Evolutionary conservation across 2,888 invertebrate genomes (phyloP), one percentile per base, ranked within the genome.

Genomic region (Bugulina stolonifera): DNA sequence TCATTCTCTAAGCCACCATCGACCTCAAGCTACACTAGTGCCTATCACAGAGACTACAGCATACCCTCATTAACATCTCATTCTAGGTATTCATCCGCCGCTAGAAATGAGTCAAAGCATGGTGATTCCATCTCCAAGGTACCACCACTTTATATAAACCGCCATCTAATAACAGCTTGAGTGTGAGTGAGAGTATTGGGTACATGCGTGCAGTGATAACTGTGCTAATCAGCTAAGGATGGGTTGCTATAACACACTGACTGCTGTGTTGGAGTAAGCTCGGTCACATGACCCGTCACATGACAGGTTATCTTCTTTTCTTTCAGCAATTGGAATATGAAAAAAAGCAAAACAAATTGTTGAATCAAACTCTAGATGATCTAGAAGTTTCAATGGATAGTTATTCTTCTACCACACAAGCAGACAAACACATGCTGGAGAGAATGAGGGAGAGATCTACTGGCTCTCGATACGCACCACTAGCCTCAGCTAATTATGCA

Each of bases 341-440:
- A 32, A 64, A 10, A 27, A 27, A 64, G 32, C 64, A 64, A 32
- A 64, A 27, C 5, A 32, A 34, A 14, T 5, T 64, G 5, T 64
- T 64, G 27, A 64, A 64, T 32, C 27, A 32, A 14, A 64, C 64
- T 34, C 27, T 64, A n/a, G 64, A 64, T 32, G 32, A 64, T 32
- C 32, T 64, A 29, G 64, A 64, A 64, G 5, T 64, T 10, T 64
- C 64, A 10, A 64, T 64, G 64, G 64, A 64, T 32, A 64, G 64
- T 27, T 22, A 25, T 10, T 64, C 64, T 29, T 43, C 43, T 43
- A 18, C 18, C 43, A 43, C 43, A 10, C 43, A 18, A 18, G 43
- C 43, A 43, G 43, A 43, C 43, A 43, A 43, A 18, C 43, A 43
- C 43, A 43, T 43, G 43, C 18, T 43, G 18, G 43, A 43, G 5